Evolutionary conservation across 35 echinoderm and acorn worm genomes (phyloP), one percentile per base, ranked within the genome.

Genomic region (Heliocidaris tuberculata): DNA sequence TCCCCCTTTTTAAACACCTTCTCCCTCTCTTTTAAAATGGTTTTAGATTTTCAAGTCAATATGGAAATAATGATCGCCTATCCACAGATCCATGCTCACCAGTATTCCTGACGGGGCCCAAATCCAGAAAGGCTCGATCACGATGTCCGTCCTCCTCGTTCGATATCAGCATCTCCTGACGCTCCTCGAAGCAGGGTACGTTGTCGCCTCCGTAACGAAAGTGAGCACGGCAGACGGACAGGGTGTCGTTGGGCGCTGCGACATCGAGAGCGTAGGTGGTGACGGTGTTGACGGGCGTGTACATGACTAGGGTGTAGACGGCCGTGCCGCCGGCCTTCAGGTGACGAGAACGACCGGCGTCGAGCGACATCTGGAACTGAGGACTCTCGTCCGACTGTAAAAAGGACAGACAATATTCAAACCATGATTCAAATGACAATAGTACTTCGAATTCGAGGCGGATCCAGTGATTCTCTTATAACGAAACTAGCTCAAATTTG

Each of bases 101-200:
- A 86, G 95, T 98, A 95, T 98, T 98, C 16, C 96, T 97, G 16
- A 97, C 95, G 9, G 96, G 88, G 5, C 97, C 97, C 17, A 98
- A 42, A 29, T 98, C 96, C 2, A 98, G 88, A 54, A 96, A 85
- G 2, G 96, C 96, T 31, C 95, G 93, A 95, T 98, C 97, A 48
- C 96, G 85, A 60, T 98, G 97, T 56, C 94, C 88, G 48, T 98
- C 96, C 47, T 97, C 97, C 59, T 98, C 97, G 48, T 97, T 78
- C 0, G 97, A 96, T 8, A 97, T 59, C 27, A 97, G 97, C 5
- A 85, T 94, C 54, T 94, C 97, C 29, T 94, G 50, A 4, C 93
- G 94, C 21, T 93, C 95, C 49, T 94, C 95, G 94, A 98, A 97
- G 61, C 97, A 98, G 12, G 97, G 97, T 59, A 98, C 92, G 90